Conservation (phyloP, 53 echinoderm and acorn worm genomes). For the Temnopleurus reevesii region DNA sequence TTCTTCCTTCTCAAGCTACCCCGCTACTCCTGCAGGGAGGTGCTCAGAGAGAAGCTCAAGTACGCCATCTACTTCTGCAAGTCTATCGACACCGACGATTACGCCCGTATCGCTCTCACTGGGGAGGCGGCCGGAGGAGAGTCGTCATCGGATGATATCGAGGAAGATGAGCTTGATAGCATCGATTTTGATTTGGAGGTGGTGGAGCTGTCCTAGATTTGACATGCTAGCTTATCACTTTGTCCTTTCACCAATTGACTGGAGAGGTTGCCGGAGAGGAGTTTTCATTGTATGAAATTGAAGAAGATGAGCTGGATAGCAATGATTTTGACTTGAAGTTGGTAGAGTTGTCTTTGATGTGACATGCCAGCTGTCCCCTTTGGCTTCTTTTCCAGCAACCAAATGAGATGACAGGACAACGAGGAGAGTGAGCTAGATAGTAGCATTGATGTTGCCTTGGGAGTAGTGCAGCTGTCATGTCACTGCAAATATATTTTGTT, state of each 20-base stretch:
- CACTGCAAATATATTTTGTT: no score
- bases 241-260: no score
- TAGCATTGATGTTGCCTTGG: no score
- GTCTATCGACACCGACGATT: constrained; percentile 99
- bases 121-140: constrained; percentile 94
- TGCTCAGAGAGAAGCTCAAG: constrained; percentile 95
- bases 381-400: no score
- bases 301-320: background rate
- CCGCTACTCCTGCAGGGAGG: constrained; percentile 91
- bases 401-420: no score
- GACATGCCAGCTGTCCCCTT: no score
- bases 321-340: background rate
- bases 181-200: constrained; percentile 76
- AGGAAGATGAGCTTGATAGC: constrained; percentile 78
- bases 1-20: constrained; percentile 98
- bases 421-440: no score
- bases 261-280: no score
- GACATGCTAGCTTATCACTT: no score
- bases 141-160: constrained; percentile 87
- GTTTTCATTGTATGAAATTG: no score
- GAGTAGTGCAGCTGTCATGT: no score
- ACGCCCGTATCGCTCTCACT: constrained; percentile 92
- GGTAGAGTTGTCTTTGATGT: background rate
- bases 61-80: constrained; percentile 99
- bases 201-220: constrained; percentile 59